Evolutionary conservation across 2,797 vertebrate genomes (phyloP).

Genomic region (Fistularia tabacaria): DNA sequence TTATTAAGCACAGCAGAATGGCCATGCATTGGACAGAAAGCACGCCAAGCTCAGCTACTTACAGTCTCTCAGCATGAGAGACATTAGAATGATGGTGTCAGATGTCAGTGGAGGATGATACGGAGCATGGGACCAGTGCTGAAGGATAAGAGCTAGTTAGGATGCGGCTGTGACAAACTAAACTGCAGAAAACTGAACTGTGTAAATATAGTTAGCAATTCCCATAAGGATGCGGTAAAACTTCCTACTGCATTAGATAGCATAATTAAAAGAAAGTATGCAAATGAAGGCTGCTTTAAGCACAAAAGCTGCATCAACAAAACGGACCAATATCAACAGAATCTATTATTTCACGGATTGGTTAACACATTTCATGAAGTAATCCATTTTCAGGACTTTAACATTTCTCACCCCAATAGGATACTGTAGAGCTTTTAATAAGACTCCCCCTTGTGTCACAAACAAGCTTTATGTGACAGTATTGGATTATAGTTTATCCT

Average conservation of each 20-base stretch:
- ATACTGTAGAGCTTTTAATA: too few relatives aligned
- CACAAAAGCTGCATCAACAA: too few relatives aligned
- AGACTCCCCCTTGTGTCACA: too few relatives aligned
- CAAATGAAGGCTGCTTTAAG: neutral
- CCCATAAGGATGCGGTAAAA: neutral
- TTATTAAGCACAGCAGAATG: constrained; percentile 32
- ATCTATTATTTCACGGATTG: too few relatives aligned
- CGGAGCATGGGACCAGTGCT: constrained; percentile 75
- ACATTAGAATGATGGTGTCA: constrained; percentile 60
- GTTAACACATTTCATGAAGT: too few relatives aligned
- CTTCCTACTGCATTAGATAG: constrained; percentile 17
- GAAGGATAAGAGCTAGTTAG: constrained; percentile 64
- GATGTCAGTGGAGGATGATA: constrained; percentile 79
- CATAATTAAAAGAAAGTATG: too few relatives aligned
- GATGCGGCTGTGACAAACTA: constrained; percentile 7
- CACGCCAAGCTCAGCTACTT: constrained; percentile 56
- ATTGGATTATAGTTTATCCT: too few relatives aligned
- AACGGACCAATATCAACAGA: too few relatives aligned
- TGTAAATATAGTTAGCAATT: constrained; percentile 21
- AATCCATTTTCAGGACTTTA: too few relatives aligned
- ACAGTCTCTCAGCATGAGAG: constrained; percentile 65
- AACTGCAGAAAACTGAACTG: too few relatives aligned
- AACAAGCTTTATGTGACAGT: too few relatives aligned
- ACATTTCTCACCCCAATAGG: too few relatives aligned
- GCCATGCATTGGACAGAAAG: constrained; percentile 10